Conservation (phyloP, 1,140 invertebrate genomes). For the Musca domestica region DNA sequence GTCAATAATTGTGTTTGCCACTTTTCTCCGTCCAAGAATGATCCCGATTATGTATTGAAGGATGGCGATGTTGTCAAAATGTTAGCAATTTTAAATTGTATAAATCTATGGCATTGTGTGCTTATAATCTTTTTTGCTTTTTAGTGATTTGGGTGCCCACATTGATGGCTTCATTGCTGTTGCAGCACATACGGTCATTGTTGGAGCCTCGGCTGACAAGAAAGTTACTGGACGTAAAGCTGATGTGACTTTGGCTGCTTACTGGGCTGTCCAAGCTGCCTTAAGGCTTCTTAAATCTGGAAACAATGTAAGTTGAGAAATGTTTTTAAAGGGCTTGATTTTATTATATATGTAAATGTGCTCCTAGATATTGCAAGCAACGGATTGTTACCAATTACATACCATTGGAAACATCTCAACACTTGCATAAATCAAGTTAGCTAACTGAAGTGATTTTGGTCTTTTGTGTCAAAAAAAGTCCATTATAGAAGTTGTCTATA, state of each 20-base stretch:
- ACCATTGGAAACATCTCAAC: constrained; percentile 35
- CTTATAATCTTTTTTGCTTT: background rate
- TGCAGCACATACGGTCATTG: constrained; percentile 91
- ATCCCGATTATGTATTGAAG: constrained; percentile 84
- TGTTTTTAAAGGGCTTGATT: too few species aligned
- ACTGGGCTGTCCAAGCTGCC: constrained; percentile 92
- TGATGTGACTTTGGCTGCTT: constrained; percentile 92
- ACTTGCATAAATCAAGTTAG: constrained; percentile 32
- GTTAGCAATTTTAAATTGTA: constrained; percentile 56
- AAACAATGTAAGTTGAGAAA: constrained; percentile 74
- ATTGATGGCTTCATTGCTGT: constrained; percentile 99
- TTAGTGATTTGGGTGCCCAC: constrained; percentile 94
- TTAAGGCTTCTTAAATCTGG: constrained; percentile 88
- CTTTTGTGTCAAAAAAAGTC: too few species aligned
- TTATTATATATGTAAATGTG: too few species aligned
- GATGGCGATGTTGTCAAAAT: constrained; percentile 97
- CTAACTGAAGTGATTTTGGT: too few species aligned
- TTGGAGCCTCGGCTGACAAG: constrained; percentile 72
- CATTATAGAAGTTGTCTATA: too few species aligned
- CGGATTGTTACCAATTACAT: constrained; percentile 36
- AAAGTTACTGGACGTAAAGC: constrained; percentile 85
- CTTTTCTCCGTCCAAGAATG: constrained; percentile 92
- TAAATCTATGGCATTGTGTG: background rate
- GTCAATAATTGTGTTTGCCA: constrained; percentile 99
- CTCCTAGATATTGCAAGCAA: constrained; percentile 36